A percentile compares a stretch with the other conserved stretches of the same genome.
Conservation (phyloP, 2,888 invertebrate species). For the Nomada ruficornis region DNA sequence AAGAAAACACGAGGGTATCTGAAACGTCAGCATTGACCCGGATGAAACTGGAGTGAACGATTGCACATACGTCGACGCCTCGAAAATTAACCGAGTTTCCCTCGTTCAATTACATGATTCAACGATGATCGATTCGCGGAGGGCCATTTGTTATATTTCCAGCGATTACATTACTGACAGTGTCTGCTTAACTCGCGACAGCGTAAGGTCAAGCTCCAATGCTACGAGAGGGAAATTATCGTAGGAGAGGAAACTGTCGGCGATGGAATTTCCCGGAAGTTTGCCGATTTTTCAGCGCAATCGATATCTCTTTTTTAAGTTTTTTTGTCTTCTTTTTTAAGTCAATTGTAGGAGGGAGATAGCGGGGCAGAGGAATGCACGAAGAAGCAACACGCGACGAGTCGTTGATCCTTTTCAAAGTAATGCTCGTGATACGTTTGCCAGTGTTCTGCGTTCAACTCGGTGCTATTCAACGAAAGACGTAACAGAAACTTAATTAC, state of each 20-base stretch:
- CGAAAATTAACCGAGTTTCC: conserved; percentile 39
- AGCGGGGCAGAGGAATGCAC: no score
- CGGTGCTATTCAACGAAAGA: no score
- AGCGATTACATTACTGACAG: conserved; percentile 22
- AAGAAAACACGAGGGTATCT: not conserved
- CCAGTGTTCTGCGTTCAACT: no score
- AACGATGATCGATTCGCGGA: conserved; percentile 9
- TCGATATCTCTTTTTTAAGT: no score
- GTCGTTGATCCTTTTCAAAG: no score
- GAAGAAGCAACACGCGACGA: no score
- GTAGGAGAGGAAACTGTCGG: not conserved
- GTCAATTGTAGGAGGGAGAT: no score
- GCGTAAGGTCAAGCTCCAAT: conserved; percentile 48
- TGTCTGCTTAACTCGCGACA: conserved; percentile 8
- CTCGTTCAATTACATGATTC: conserved; percentile 11
- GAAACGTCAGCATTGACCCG: conserved; percentile 4
- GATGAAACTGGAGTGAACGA: conserved; percentile 4
- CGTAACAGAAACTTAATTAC: no score
- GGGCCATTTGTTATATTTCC: conserved; percentile 7
- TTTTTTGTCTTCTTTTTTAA: no score
- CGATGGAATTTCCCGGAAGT: not conserved
- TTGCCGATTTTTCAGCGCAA: not conserved
- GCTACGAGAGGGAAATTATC: conserved; percentile 14
- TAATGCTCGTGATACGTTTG: no score
- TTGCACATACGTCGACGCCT: conserved; percentile 8